A percentile compares a stretch with the other conserved stretches of the same genome.
phyloP scores from a whole-genome alignment of 2,113 vertebrate genomes.

The Fregetta grallaria region DNA sequence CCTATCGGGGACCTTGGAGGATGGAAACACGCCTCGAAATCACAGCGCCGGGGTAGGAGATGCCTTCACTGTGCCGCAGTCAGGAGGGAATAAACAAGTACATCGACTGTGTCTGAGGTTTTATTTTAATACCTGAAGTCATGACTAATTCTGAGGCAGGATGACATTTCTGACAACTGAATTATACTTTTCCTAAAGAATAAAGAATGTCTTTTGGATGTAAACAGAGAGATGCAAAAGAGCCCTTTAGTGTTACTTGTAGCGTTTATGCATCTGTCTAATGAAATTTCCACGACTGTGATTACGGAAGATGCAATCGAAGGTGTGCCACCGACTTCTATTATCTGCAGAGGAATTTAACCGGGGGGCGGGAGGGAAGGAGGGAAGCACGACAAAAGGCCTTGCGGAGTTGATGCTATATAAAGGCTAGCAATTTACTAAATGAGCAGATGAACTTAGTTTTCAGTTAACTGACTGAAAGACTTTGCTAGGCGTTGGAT shows the following conservation, averaged over 20 bases:
- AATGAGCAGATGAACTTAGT: constrained; percentile 69
- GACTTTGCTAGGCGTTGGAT: constrained; percentile 36
- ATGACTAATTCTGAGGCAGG: constrained; percentile 59
- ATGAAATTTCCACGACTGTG: constrained; percentile 47
- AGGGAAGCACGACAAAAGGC: constrained; percentile 1
- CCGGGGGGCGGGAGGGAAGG: neutral
- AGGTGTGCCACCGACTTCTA: constrained; percentile 39
- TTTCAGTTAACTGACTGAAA: constrained; percentile 65
- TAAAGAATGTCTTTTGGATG: constrained; percentile 62
- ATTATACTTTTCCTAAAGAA: constrained; percentile 60
- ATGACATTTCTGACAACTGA: constrained; percentile 76
- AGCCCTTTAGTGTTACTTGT: constrained; percentile 59
- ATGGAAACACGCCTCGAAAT: constrained; percentile 10
- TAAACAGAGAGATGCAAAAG: constrained; percentile 67
- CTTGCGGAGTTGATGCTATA: neutral
- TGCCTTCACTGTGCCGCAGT: neutral
- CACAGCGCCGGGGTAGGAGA: neutral
- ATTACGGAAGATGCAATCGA: constrained; percentile 35
- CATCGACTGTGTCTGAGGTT: constrained; percentile 53
- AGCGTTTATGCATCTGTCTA: constrained; percentile 47
- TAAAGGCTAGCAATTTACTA: constrained; percentile 51
- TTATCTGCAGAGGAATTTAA: constrained; percentile 50
- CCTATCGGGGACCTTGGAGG: constrained; percentile 23
- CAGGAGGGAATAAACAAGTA: constrained; percentile 39
- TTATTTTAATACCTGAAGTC: constrained; percentile 73